A percentile compares a stretch with the other conserved stretches of the same genome.
Conservation (phyloP, 37 sponge, comb jelly and placozoan genomes). For the Dysidea cf. avara region DNA sequence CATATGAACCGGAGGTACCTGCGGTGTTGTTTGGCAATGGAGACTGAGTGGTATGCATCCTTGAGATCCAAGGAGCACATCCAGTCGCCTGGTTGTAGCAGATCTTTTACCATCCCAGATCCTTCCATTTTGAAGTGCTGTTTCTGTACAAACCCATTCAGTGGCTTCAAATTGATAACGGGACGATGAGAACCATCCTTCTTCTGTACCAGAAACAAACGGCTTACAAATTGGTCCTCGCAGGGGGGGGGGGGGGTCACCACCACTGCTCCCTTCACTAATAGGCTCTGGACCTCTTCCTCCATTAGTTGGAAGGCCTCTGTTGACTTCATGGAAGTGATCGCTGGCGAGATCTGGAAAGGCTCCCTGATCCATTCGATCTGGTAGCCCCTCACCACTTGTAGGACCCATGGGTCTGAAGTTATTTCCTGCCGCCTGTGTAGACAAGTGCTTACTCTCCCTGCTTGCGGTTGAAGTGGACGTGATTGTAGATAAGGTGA, state of each 20-base stretch:
- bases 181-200: background rate
- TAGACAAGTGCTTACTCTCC: too few relatives aligned
- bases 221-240: background rate
- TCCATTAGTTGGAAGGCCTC: too few relatives aligned
- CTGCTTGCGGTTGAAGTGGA: background rate
- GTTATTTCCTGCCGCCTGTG: background rate
- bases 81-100: slow-evolving; percentile 5
- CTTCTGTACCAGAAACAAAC: slow-evolving; percentile 21
- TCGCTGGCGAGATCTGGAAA: too few relatives aligned
- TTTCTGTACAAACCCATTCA: background rate
- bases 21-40: background rate
- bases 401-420: background rate
- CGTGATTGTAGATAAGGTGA: too few relatives aligned
- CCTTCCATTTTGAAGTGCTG: slow-evolving; percentile 38
- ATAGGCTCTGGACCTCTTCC: too few relatives aligned
- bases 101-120: slow-evolving; percentile 4
- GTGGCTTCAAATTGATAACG: slow-evolving; percentile 5
- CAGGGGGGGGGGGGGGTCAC: too few relatives aligned
- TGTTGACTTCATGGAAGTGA: too few relatives aligned
- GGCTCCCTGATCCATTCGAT: background rate
- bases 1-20: slow-evolving; percentile 16
- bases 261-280: too few relatives aligned
- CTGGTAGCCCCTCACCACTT: background rate
- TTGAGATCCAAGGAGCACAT: slow-evolving; percentile 22
- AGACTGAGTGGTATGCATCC: slow-evolving; percentile 28